Evolutionary conservation across 2,888 invertebrate species (phyloP).

Genomic region (Silvanus unidentatus): DNA sequence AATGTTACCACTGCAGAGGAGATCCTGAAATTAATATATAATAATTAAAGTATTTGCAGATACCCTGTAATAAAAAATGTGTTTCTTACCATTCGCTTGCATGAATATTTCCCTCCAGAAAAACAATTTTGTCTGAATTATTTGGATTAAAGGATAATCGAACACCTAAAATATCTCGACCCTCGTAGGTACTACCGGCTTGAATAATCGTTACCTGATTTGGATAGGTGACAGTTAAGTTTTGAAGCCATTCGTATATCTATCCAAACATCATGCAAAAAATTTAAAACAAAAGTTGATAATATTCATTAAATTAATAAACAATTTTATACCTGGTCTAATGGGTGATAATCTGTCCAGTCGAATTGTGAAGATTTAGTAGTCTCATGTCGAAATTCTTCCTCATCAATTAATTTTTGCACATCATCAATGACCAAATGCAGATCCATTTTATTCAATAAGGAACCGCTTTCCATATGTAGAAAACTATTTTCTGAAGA

Average conservation of each 20-base stretch:
- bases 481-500: slow-evolving; percentile 48
- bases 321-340: slow-evolving; percentile 43
- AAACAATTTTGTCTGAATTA: slow-evolving; percentile 53
- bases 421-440: slow-evolving; percentile 53
- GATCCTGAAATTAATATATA: slow-evolving; percentile 32
- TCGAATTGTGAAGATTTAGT: slow-evolving; percentile 43
- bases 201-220: slow-evolving; percentile 47
- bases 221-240: slow-evolving; percentile 47
- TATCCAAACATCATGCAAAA: slow-evolving; percentile 20
- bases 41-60: background rate
- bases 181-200: slow-evolving; percentile 56
- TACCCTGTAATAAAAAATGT: background rate
- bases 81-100: slow-evolving; percentile 42
- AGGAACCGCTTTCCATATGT: slow-evolving; percentile 47
- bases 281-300: background rate
- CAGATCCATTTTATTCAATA: slow-evolving; percentile 44
- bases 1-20: slow-evolving; percentile 36
- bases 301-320: background rate
- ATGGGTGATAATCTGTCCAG: slow-evolving; percentile 56
- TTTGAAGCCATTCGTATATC: slow-evolving; percentile 52
- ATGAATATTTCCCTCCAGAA: slow-evolving; percentile 56
- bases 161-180: slow-evolving; percentile 55
- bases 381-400: slow-evolving; percentile 35
- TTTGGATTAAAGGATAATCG: slow-evolving; percentile 44
- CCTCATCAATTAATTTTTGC: slow-evolving; percentile 48